Evolutionary conservation across 1,140 invertebrate genomes (phyloP).

Genomic region (Sycophila sp.): DNA sequence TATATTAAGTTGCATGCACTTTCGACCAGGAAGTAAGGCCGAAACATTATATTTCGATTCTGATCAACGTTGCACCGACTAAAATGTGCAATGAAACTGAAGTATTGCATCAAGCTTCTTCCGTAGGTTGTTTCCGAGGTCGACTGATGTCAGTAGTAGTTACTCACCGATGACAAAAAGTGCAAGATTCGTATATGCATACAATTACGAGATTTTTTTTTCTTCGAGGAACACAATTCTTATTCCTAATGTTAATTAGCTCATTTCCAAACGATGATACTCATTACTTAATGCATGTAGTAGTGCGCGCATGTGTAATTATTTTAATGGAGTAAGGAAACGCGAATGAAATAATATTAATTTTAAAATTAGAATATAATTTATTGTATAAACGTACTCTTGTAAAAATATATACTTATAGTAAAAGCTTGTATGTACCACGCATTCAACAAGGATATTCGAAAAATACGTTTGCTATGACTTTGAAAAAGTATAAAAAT

Average conservation of each 20-base stretch:
- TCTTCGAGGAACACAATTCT: not conserved
- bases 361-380: conserved; percentile 15
- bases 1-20: not conserved
- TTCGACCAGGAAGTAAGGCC: not conserved
- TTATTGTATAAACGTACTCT: conserved; percentile 40
- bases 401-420: conserved; percentile 52
- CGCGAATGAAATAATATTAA: no score
- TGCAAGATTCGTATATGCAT: not conserved
- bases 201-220: conserved; percentile 7
- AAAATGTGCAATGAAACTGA: conserved; percentile 37
- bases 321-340: no score
- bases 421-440: conserved; percentile 40
- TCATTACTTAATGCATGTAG: no score
- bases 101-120: conserved; percentile 46
- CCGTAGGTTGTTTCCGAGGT: not conserved
- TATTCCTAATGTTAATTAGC: not conserved
- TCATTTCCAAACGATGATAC: no score
- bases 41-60: not conserved
- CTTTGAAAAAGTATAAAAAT: conserved; percentile 36
- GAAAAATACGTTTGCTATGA: conserved; percentile 45
- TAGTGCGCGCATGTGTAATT: no score
- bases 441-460: conserved; percentile 39
- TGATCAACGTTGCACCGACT: not conserved
- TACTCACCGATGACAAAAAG: conserved; percentile 2
- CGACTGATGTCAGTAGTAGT: not conserved